Base-by-base conservation (phyloP, 2,797 vertebrate genomes). In the Lindbergichthys nudifrons region DNA sequence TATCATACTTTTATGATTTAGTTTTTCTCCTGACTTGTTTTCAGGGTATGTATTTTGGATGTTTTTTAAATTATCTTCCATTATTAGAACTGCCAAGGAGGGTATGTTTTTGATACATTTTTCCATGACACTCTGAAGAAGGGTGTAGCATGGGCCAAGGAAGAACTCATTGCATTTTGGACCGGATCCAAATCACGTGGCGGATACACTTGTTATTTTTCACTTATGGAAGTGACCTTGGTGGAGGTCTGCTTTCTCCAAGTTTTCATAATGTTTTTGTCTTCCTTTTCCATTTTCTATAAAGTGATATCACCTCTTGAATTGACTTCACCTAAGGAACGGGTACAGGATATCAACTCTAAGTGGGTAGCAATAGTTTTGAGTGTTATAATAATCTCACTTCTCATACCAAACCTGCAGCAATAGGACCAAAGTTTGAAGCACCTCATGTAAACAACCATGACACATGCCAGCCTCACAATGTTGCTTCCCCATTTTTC, bases 401-500 rank as follows among this genome's bases (percentile, higher is more conserved):
- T 77, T 57, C 52, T 60, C 2, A n/a, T 65, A 67, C 14, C 18
- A 71, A 51, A 57, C 11, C 21, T 56, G 39, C 32, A 75, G 54
- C 41, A 68, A 50, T 42, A 3, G 23, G 13, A 36, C 48, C 56
- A 65, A 68, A 21, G 7, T 80, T 59, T 71, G 21, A 26, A 65
- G 43, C 21, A 2, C 58, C 63, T 47, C 32, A 50, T 60, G 74
- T 87, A 81, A 88, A 90, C 70, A 84, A 61, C 67, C 57, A 56
- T 72, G 65, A 79, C 62, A 79, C 85, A 82, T 43, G 10, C 43
- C 52, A 21, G 26, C 61, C 56, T 62, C 57, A 19, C 61, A 65
- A 47, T 16, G 47, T 52, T 79, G 64, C 84, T 86, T 88, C 86
- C 79, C 58, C 56, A 59, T 84, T 90, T 36, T 86, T 87, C 60